Percentiles rank a stretch among this genome's conserved stretches.
These are phyloP conservation scores for Myotis findleyi DNA, from an alignment of 2,797 vertebrate species.

Conservation along the genomic window DNA sequence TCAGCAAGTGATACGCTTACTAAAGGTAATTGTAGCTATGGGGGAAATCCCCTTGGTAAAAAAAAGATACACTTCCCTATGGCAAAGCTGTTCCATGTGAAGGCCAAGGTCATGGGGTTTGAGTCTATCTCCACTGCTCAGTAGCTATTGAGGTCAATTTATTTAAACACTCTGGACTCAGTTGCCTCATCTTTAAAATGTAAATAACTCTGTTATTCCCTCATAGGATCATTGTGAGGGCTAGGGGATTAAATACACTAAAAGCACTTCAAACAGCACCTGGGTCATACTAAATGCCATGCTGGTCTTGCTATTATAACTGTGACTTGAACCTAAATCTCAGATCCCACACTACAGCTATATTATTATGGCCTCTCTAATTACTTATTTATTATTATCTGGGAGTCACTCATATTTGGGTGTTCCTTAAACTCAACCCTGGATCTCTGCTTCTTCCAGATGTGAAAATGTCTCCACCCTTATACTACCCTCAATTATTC, in stretches of 20 bases:
- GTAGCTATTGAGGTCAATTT: background rate
- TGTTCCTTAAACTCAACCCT: background rate
- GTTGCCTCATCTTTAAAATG: background rate
- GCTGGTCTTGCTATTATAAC: background rate
- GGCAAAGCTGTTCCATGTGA: background rate
- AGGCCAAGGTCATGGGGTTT: background rate
- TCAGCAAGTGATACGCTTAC: constrained; percentile 47
- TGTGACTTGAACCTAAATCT: background rate
- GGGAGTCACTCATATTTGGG: background rate
- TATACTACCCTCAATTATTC: background rate
- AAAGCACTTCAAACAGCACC: background rate
- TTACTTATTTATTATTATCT: constrained; percentile 24
- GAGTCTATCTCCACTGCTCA: background rate
- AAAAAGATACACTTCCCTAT: background rate
- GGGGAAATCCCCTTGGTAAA: background rate
- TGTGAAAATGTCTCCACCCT: constrained; percentile 35
- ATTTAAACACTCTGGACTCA: background rate
- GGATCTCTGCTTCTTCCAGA: constrained; percentile 46
- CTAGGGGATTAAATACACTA: background rate
- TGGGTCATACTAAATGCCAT: background rate
- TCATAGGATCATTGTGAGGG: background rate
- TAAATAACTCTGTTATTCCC: background rate
- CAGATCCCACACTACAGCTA: background rate
- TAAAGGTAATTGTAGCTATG: constrained; percentile 11
- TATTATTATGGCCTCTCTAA: background rate